phyloP scores from a whole-genome alignment of 2,113 vertebrate species.

The Megaceryle maxima region DNA sequence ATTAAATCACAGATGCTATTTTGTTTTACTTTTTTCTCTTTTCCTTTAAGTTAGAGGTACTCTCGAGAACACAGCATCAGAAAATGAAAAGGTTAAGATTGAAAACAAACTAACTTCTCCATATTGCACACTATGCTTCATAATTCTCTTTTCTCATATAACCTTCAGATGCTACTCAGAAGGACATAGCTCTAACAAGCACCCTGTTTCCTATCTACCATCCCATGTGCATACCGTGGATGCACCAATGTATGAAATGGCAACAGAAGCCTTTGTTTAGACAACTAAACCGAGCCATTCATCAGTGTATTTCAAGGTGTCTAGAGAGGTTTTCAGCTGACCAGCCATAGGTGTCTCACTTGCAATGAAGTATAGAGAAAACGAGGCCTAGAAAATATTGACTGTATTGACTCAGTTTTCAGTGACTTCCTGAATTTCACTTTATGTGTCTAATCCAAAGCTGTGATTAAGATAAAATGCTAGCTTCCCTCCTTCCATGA shows the following conservation, averaged over 20 bases:
- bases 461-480: neutral
- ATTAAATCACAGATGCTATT: neutral
- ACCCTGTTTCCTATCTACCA: too few relatives aligned
- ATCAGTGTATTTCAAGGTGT: neutral
- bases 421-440: neutral
- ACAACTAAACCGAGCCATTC: neutral
- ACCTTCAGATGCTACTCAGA: neutral
- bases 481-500: neutral
- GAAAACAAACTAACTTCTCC: neutral
- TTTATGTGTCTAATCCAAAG: neutral
- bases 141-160: neutral
- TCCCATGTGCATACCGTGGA: neutral
- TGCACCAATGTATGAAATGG: neutral
- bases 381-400: neutral
- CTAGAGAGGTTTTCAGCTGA: neutral
- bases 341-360: neutral
- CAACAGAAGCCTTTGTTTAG: neutral
- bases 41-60: neutral
- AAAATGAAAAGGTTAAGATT: neutral
- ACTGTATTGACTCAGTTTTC: neutral
- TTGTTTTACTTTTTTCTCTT: neutral
- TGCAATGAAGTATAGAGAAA: neutral
- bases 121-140: neutral
- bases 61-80: neutral
- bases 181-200: neutral